phyloP scores from a whole-genome alignment of 2,113 vertebrate genomes.

The Solenodon paradoxus region DNA sequence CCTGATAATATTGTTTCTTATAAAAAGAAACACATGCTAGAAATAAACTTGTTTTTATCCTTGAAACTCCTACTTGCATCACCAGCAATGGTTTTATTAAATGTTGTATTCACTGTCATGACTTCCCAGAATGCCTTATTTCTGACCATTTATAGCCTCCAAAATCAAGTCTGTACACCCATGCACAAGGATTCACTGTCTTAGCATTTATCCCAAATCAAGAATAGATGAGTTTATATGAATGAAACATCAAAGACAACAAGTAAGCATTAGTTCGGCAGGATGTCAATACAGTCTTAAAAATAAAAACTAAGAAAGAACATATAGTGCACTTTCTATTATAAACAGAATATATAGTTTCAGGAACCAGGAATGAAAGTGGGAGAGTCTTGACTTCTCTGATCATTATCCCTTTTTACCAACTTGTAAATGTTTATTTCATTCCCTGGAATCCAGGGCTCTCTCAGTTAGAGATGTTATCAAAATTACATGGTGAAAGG shows the following conservation, averaged over 20 bases:
- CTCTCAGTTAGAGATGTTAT: neutral
- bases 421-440: neutral
- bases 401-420: neutral
- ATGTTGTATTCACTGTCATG: neutral
- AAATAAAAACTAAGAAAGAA: neutral
- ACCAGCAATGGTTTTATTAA: neutral
- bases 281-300: neutral
- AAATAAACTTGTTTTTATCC: neutral
- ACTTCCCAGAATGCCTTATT: neutral
- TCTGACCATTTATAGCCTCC: neutral
- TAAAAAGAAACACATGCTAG: neutral
- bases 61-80: neutral
- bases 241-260: neutral
- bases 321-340: neutral
- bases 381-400: neutral
- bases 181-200: neutral
- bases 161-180: neutral
- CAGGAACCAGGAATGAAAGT: neutral
- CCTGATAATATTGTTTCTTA: neutral
- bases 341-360: neutral
- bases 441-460: neutral
- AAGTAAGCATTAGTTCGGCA: neutral
- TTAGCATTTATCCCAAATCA: neutral
- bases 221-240: neutral
- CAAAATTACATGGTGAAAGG: no score